These are phyloP conservation scores for Onychomys arenicola DNA, from an alignment of 2,797 vertebrate species.

Conservation along the genomic window DNA sequence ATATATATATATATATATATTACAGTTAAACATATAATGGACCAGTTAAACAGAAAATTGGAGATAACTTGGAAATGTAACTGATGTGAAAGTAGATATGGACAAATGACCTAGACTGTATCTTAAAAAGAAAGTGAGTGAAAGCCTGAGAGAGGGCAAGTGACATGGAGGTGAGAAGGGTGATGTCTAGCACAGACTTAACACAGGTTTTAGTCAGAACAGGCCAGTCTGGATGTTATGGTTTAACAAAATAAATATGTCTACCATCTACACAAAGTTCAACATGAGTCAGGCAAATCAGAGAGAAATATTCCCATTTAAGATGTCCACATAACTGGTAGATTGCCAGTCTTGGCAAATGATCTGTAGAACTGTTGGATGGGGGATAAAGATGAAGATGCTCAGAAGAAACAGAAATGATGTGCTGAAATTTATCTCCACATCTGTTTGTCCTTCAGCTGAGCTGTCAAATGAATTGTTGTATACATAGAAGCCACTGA, in stretches of 20 bases:
- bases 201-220: background rate
- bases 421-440: background rate
- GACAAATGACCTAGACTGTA: conserved; percentile 16
- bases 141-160: background rate
- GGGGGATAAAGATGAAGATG: background rate
- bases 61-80: background rate
- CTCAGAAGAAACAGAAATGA: background rate
- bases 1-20: conserved; percentile 5
- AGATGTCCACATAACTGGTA: background rate
- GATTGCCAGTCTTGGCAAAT: background rate
- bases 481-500: background rate
- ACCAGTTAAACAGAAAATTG: conserved; percentile 2
- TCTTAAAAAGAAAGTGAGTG: background rate
- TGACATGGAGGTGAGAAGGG: background rate
- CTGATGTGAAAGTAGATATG: background rate
- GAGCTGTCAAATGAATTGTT: background rate
- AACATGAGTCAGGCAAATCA: background rate
- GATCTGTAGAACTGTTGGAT: background rate
- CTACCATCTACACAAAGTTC: background rate
- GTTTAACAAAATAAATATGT: background rate
- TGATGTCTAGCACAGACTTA: background rate
- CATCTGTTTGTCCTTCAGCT: background rate
- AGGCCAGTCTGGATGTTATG: background rate
- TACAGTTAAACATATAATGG: background rate
- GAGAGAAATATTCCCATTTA: background rate